Conservation (phyloP, 2,888 invertebrate genomes). For the Scaeva pyrastri region DNA sequence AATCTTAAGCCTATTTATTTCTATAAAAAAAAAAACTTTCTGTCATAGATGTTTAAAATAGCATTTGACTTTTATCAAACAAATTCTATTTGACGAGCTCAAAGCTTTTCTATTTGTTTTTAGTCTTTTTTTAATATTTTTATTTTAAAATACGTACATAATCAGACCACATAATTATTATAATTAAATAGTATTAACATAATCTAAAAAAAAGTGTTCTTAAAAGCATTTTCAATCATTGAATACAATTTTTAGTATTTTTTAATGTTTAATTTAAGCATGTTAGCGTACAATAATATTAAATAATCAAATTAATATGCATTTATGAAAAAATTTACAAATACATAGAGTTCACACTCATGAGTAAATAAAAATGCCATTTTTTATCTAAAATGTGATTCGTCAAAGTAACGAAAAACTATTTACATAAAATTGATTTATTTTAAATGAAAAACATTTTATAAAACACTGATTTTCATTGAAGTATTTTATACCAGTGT, state of each 20-base stretch:
- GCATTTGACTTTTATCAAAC: not conserved
- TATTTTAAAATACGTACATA: conserved; percentile 35
- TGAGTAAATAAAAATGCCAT: conserved; percentile 11
- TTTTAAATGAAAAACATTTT: not conserved
- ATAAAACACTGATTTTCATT: not conserved
- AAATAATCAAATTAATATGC: conserved; percentile 44
- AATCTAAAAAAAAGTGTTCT: conserved; percentile 2
- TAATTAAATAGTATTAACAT: conserved; percentile 44
- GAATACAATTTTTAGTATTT: not conserved
- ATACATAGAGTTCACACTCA: not conserved
- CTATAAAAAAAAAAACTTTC: conserved; percentile 27
- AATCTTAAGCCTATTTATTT: conserved; percentile 70
- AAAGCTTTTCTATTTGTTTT: conserved; percentile 48
- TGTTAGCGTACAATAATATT: conserved; percentile 56
- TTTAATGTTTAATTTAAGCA: conserved; percentile 18
- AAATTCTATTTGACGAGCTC: conserved; percentile 51
- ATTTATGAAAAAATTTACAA: conserved; percentile 32
- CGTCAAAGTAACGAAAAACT: not conserved
- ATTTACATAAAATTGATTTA: not conserved
- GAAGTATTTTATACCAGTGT: conserved; percentile 14
- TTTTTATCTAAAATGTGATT: conserved; percentile 20
- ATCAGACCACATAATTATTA: conserved; percentile 10
- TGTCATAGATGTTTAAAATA: conserved; percentile 33
- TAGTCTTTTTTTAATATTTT: conserved; percentile 61
- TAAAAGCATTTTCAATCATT: conserved; percentile 21